Base-by-base conservation (phyloP, 1,140 invertebrate genomes). In the Drosophila navojoa region DNA sequence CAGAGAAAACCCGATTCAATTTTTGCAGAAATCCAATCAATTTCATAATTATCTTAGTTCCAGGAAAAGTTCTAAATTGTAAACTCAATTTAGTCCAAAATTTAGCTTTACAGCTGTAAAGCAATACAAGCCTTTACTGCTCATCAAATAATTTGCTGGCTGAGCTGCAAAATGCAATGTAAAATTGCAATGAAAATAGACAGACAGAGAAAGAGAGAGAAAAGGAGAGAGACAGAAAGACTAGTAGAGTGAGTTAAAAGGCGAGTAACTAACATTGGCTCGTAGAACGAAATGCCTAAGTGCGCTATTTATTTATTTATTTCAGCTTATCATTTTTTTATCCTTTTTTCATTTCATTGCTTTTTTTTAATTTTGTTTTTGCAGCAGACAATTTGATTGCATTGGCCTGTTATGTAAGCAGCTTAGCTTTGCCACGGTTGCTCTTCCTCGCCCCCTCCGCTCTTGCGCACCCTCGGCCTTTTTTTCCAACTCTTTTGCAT, bases 291-390 rank as follows among this genome's bases (percentile, higher is more conserved):
- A 59, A 54, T 52, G 50, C 70, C 70, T 66, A 66, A 78, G 59
- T 79, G 50, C 49, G 9, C 35, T 81, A 78, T 82, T 81, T 81
- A 82, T 82, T 78, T 82, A 82, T 82, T 81, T 74, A 76, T 73
- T 32, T 35, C 45, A 16, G 22, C 53, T 32, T 38, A 25, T 25
- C 52, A 22, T 13, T 45, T 35, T 66, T 16, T 9, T 4, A 2
- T 10, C 3, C 11, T 9, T 60, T 50, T 29, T 82, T 81, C 69
- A 73, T 73, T 32, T 35, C 35, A 16, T 15, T 58, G 32, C 29
- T 29, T 25, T 35, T 66, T 16, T 3, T 5, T 0, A n/a, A n/a
- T n/a, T 13, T 6, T 19, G 5, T 60, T 50, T 68, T 27, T 38
- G n/a, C 38, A 7, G 49, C 53, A 59, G 64, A 52, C 62, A 52